Conservation (phyloP, 2,797 vertebrate species). For the Carduelis carduelis region DNA sequence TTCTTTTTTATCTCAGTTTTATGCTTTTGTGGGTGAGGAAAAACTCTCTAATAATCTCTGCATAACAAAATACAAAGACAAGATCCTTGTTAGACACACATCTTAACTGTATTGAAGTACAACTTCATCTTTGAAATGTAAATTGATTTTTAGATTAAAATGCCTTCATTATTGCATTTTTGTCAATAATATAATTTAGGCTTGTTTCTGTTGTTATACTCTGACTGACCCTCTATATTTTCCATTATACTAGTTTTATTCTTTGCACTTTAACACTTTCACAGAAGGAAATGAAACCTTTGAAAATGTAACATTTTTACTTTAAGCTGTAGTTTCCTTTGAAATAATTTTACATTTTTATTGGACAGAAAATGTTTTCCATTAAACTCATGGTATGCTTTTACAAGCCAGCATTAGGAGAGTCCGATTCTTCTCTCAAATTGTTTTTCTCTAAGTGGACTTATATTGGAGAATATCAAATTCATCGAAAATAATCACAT, state of each 20-base stretch:
- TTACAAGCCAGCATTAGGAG: neutral
- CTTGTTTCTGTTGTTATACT: constrained; percentile 1
- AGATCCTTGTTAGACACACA: neutral
- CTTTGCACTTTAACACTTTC: neutral
- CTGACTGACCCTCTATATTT: neutral
- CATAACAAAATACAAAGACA: neutral
- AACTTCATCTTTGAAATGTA: constrained; percentile 50
- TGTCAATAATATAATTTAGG: constrained; percentile 25
- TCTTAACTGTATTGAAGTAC: neutral
- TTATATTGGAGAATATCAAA: constrained; percentile 9
- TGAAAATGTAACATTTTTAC: neutral
- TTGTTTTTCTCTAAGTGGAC: constrained; percentile 14
- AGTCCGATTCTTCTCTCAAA: neutral
- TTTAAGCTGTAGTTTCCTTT: neutral
- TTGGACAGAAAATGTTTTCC: neutral
- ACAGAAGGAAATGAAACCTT: neutral
- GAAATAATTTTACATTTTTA: constrained; percentile 7
- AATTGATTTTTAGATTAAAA: constrained; percentile 63
- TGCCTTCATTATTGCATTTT: constrained; percentile 37
- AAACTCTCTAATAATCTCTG: neutral
- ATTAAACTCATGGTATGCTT: neutral
- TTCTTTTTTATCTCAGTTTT: neutral
- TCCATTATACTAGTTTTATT: neutral
- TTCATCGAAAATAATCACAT: constrained; percentile 26
- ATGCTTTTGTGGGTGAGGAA: neutral